Evolutionary conservation across 2,888 invertebrate genomes (phyloP), one percentile per base, ranked within the genome.

Genomic region (Lepeophtheirus nordmannii): DNA sequence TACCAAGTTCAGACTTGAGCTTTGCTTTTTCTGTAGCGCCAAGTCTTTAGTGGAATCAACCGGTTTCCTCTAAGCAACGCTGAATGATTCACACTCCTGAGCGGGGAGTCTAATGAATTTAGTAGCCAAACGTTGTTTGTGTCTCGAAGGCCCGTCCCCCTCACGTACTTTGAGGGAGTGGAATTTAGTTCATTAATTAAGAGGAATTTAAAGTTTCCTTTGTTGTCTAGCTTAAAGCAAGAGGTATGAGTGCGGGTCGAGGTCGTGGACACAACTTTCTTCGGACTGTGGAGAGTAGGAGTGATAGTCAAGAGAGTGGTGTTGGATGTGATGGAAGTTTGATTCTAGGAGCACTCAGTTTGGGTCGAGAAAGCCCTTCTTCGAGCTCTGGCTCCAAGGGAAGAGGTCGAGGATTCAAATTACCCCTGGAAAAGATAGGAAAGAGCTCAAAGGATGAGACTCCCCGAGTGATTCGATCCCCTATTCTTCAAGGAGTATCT

Each of bases 321-420:
- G 11, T 14, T 41, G 41, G 14, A 68, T 68, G 12, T 59, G 67
- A 37, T 20, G 37, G 23, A 58, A 63, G 63, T 59, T 67, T 39
- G 41, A 38, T 58, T 30, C 67, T 62, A 61, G 58, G 56, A 20
- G 57, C 67, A 17, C 30, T 68, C 1, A 56, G 61, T 5, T 60
- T 67, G 61, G 62, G 63, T 53, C 68, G 65, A 2, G 20, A 22
- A 39, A 67, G 65, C 53, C 17, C 53, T 8, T 46, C 53, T 46
- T n/a, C 53, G 53, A 46, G 17, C 53, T 46, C 53, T 14, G 30
- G 30, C 30, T 30, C 30, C 30, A 30, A 30, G 30, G 53, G 53
- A n/a, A 2, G 53, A 46, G 53, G 53, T 8, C 53, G 53, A n/a
- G 53, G 53, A 46, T 46, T 46, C 1, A 17, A 46, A 14, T 46